These are phyloP conservation scores for Adelognathus sp. DNA, from an alignment of 2,888 invertebrate genomes.

Conservation along the genomic window DNA sequence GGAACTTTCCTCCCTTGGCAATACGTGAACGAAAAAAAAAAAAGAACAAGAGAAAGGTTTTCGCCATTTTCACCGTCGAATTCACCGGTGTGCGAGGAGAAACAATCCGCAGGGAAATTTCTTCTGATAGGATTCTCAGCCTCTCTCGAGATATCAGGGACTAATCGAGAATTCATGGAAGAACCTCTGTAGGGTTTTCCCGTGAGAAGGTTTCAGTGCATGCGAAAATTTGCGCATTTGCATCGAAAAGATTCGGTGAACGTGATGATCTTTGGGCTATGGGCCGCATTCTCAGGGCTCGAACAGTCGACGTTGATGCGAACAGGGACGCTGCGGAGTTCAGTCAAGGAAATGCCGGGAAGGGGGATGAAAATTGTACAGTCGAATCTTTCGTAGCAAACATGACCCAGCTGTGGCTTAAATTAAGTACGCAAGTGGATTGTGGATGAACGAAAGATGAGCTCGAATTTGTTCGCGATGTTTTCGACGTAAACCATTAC, in stretches of 20 bases:
- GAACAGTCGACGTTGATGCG: slow-evolving; percentile 30
- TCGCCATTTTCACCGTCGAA: slow-evolving; percentile 7
- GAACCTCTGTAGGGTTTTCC: background rate
- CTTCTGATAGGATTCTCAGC: slow-evolving; percentile 19
- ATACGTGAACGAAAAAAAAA: background rate
- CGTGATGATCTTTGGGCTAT: background rate
- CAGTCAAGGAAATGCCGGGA: background rate
- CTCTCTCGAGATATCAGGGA: slow-evolving; percentile 8
- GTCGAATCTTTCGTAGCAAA: too few species aligned
- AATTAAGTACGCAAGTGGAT: too few species aligned
- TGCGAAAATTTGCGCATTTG: background rate
- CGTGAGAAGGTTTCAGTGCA: background rate
- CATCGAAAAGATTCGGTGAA: background rate
- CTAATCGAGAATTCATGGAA: slow-evolving; percentile 51
- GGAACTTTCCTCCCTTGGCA: too few species aligned
- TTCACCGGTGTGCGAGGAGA: background rate
- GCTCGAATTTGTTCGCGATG: too few species aligned
- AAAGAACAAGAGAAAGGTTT: background rate
- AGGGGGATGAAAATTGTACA: slow-evolving; percentile 21
- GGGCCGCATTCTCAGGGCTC: background rate
- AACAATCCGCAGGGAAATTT: slow-evolving; percentile 54
- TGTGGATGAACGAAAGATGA: too few species aligned
- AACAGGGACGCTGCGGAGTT: slow-evolving; percentile 6
- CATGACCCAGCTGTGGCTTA: too few species aligned
- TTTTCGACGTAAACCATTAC: too few species aligned